A percentile compares a stretch with the other conserved stretches of the same genome.
Conservation (phyloP, 2,797 vertebrate genomes). For the Artibeus lituratus region DNA sequence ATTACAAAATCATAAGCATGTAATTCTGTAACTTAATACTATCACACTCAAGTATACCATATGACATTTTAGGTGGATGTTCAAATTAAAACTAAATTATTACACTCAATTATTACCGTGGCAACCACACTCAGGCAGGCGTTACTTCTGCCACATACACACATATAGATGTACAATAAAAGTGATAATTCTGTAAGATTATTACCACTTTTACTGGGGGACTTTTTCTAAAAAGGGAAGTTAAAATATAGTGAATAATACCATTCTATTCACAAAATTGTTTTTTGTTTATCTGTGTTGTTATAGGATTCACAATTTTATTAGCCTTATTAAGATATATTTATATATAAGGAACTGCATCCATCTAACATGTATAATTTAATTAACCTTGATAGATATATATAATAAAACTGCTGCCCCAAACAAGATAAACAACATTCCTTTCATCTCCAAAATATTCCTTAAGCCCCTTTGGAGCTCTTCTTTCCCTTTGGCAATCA, state of each 20-base stretch:
- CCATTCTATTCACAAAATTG: background rate
- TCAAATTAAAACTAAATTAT: too few relatives aligned
- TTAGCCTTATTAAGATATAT: background rate
- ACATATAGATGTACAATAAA: background rate
- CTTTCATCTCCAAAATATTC: background rate
- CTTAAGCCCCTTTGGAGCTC: background rate
- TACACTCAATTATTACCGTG: too few relatives aligned
- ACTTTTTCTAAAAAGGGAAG: background rate
- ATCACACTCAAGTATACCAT: too few relatives aligned
- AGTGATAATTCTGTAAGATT: background rate
- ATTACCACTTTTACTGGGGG: background rate
- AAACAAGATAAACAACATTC: background rate
- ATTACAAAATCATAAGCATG: too few relatives aligned
- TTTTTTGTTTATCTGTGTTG: background rate
- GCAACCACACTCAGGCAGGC: too few relatives aligned
- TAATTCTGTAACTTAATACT: too few relatives aligned
- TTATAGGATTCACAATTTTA: background rate
- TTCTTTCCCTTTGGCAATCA: background rate
- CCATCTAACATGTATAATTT: background rate
- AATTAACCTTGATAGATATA: background rate
- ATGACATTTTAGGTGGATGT: too few relatives aligned
- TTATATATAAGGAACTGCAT: background rate
- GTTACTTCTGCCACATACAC: too few relatives aligned
- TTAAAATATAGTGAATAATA: background rate
- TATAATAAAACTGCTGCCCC: background rate